phyloP scores from a whole-genome alignment of 2,797 vertebrate species.

The Stomatorhinus walkeri region DNA sequence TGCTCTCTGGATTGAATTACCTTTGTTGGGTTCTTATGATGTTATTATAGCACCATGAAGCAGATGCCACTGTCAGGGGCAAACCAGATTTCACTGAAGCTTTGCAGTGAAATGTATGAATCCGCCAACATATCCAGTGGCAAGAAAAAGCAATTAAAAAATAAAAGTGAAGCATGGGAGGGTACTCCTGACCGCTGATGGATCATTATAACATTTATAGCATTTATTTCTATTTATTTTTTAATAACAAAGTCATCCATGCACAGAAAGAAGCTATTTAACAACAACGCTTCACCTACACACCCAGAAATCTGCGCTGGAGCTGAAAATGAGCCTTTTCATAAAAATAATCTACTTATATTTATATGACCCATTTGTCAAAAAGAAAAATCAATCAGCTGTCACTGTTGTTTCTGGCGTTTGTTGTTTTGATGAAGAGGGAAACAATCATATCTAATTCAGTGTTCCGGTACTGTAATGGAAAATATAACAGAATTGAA shows the following conservation, averaged over 20 bases:
- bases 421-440: conserved; percentile 42
- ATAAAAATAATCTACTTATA: conserved; percentile 57
- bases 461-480: conserved; percentile 56
- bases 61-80: not conserved
- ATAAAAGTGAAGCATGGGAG: not conserved
- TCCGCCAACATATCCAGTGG: not conserved
- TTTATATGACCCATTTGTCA: conserved; percentile 41
- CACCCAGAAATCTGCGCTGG: conserved; percentile 13
- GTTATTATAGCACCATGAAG: not conserved
- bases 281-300: not conserved
- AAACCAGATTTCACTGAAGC: not conserved
- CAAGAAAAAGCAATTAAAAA: not conserved
- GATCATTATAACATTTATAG: not conserved
- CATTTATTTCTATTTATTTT: conserved; percentile 11
- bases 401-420: conserved; percentile 51
- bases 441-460: conserved; percentile 59
- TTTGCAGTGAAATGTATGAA: not conserved
- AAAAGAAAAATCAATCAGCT: conserved; percentile 54
- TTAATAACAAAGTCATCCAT: not conserved
- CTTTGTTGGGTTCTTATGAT: conserved; percentile 1
- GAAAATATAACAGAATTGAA: conserved; percentile 54
- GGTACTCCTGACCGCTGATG: not conserved
- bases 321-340: conserved; percentile 57
- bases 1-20: not conserved
- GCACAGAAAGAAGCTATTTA: conserved; percentile 3